Percentiles rank a stretch among this genome's conserved stretches.
Conservation (phyloP, 1,140 invertebrate species). For the Bilobella aurantiaca region DNA sequence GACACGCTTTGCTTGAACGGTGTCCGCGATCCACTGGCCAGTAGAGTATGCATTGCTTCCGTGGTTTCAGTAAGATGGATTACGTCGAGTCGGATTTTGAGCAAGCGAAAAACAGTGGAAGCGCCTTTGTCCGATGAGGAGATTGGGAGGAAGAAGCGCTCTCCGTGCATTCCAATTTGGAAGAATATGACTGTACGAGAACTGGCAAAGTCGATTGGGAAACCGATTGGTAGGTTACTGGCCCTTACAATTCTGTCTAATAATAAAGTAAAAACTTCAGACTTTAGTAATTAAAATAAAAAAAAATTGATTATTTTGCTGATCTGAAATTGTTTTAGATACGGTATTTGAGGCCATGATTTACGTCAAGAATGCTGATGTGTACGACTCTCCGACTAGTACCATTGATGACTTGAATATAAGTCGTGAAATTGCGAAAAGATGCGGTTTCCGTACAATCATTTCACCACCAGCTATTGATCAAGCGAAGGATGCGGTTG, state of each 20-base stretch:
- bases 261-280: not conserved
- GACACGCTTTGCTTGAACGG: no score
- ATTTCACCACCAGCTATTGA: conserved; percentile 44
- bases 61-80: no score
- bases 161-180: conserved; percentile 56
- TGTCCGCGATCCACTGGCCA: no score
- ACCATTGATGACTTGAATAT: conserved; percentile 48
- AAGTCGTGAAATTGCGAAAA: conserved; percentile 54
- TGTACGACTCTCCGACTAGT: conserved; percentile 43
- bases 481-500: conserved; percentile 38
- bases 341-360: conserved; percentile 57
- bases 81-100: no score
- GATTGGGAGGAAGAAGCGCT: conserved; percentile 23
- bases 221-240: conserved; percentile 43
- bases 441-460: conserved; percentile 50
- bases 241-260: not conserved
- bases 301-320: not conserved
- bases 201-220: conserved; percentile 51
- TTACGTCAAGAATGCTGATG: conserved; percentile 50
- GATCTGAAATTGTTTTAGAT: conserved; percentile 44
- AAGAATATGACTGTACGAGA: conserved; percentile 63
- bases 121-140: not conserved
- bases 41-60: no score
- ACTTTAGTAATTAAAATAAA: no score
- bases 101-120: no score